Conservation (phyloP, 2,797 vertebrate species). For the Chloroceryle inda region DNA sequence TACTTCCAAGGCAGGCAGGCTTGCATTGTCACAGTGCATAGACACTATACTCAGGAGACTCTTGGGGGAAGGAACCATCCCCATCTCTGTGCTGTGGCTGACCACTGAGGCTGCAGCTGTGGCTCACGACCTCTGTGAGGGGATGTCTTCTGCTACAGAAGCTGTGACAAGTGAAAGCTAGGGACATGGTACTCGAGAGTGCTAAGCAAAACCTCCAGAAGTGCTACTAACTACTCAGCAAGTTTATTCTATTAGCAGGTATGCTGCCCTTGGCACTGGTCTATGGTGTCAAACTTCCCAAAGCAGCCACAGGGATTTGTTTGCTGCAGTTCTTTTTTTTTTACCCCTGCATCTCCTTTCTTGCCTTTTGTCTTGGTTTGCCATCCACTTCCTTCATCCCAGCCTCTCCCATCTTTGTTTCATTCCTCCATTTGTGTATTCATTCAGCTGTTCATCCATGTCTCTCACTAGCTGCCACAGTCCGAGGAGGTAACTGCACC, state of each 20-base stretch:
- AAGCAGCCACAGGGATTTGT: background rate
- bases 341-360: background rate
- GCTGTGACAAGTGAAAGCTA: background rate
- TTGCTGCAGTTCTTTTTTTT: background rate
- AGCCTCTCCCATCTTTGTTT: background rate
- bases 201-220: background rate
- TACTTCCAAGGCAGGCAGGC: background rate
- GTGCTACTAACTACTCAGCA: background rate
- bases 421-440: background rate
- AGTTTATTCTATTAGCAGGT: background rate
- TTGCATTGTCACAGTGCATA: background rate
- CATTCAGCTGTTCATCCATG: conserved; percentile 53
- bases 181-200: background rate
- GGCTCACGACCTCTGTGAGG: background rate
- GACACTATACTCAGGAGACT: background rate
- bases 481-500: conserved; percentile 84
- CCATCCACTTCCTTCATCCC: background rate
- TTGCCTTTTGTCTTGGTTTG: background rate
- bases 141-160: background rate
- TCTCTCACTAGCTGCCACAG: conserved; percentile 80
- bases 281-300: background rate
- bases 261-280: background rate
- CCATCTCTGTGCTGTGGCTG: background rate
- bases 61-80: background rate
- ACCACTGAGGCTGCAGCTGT: background rate